Evolutionary conservation across 2,797 vertebrate species (phyloP).

Genomic region (Crocodylus rhombifer): DNA sequence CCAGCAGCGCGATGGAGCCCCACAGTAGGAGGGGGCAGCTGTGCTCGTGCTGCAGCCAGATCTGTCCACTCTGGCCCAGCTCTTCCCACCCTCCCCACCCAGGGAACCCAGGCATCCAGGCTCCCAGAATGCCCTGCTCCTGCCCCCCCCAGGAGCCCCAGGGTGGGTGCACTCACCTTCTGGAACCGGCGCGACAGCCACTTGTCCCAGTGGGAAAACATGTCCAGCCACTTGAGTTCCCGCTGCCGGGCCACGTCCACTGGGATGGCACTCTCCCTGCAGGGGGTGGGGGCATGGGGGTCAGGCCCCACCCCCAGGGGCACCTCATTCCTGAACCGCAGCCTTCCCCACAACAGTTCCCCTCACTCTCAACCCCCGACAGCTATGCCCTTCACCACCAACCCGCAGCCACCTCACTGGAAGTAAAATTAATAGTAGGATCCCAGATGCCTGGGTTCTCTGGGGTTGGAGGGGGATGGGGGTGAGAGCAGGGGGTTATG

Average conservation of each 20-base stretch:
- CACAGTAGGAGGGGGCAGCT: no score
- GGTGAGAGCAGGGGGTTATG: not conserved
- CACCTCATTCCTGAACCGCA: not conserved
- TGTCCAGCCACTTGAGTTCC: constrained; percentile 95
- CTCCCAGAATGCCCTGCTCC: not conserved
- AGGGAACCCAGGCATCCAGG: not conserved
- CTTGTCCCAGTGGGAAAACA: constrained; percentile 94
- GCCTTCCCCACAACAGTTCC: not conserved
- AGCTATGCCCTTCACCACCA: no score
- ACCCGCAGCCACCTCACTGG: no score
- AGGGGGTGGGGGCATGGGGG: not conserved
- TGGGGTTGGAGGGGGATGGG: not conserved
- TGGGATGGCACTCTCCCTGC: constrained; percentile 83
- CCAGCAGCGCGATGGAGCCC: no score
- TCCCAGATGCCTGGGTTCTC: no score
- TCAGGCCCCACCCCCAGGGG: no score
- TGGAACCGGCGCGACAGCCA: constrained; percentile 92
- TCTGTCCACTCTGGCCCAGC: not conserved
- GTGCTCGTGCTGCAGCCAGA: no score
- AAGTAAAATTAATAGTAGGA: no score
- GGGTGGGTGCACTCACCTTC: constrained; percentile 83
- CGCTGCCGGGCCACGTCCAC: constrained; percentile 91
- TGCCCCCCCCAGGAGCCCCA: no score
- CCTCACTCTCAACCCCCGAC: not conserved
- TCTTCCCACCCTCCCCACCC: not conserved